These are phyloP conservation scores for Onychostoma macrolepis DNA, from an alignment of 2,113 vertebrate genomes.

Conservation along the genomic window DNA sequence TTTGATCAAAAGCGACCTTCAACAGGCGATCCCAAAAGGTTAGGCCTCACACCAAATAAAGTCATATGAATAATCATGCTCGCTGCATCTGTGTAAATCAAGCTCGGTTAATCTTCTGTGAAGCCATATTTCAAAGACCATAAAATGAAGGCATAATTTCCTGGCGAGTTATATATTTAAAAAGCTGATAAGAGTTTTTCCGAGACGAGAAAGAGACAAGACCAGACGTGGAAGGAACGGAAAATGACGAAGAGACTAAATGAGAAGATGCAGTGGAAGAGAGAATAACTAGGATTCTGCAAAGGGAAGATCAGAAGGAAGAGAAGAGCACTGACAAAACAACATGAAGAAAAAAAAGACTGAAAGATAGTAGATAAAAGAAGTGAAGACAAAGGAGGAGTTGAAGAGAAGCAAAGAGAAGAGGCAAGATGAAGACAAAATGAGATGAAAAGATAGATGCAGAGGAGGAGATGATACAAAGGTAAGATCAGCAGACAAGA, in stretches of 20 bases:
- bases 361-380: no score
- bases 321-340: background rate
- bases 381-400: no score
- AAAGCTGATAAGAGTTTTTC: background rate
- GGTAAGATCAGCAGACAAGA: background rate
- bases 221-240: background rate
- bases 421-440: background rate
- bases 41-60: slow-evolving; percentile 49
- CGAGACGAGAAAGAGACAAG: background rate
- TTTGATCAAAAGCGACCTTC: slow-evolving; percentile 55
- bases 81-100: slow-evolving; percentile 31
- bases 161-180: slow-evolving; percentile 17
- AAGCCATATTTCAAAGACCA: slow-evolving; percentile 38
- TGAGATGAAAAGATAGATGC: background rate
- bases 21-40: slow-evolving; percentile 47
- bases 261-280: background rate
- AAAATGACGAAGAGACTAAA: background rate
- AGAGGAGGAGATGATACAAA: background rate
- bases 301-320: background rate
- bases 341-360: background rate
- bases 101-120: slow-evolving; percentile 25
- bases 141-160: slow-evolving; percentile 28
- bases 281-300: background rate
- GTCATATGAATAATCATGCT: slow-evolving; percentile 46
- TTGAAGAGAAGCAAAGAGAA: background rate